Evolutionary conservation across 2,888 invertebrate genomes (phyloP), one percentile per base, ranked within the genome.

Genomic region (Drosophila cognata): DNA sequence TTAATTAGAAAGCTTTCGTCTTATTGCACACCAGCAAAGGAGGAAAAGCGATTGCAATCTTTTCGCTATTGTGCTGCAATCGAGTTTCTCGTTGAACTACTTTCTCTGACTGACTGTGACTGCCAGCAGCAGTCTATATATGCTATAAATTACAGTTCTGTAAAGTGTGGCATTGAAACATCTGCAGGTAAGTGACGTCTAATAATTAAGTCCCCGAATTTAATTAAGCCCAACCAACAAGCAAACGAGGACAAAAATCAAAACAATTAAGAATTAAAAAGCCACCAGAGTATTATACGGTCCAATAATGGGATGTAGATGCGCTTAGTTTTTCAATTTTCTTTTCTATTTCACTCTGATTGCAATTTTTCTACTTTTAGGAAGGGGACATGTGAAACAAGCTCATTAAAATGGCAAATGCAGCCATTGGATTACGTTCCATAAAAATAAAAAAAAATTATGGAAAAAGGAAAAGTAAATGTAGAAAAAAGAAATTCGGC

Each of bases 321-420:
- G 50, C 33, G 33, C 51, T 41, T n/a, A 33, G 28, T 13, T 36
- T 53, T 60, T 18, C 8, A 43, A 8, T 38, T 43, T 58, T 61
- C 60, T 33, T 48, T 33, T 11, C 11, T n/a, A 28, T 33, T 29
- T 43, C 25, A 18, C 31, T 31, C 21, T 31, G 25, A 28, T 43
- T 43, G 18, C 51, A 18, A 4, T 31, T 13, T 33, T 31, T 5
- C 18, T 18, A 28, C 33, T 33, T 33, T 29, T 35, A 7, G 28
- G 51, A 35, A 13, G 25, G 57, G 62, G 66, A 71, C 73, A 74
- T 87, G 79, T 74, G 85, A 68, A 80, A 83, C 74, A 85, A 78
- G 75, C 81, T 84, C 86, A 88, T 88, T 84, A 83, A 81, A 83
- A 62, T 74, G 75, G 65, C 80, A 83, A 88, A 75, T 82, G 74